Evolutionary conservation across 2,113 vertebrate genomes (phyloP).

Genomic region (Ptilonorhynchus violaceus): DNA sequence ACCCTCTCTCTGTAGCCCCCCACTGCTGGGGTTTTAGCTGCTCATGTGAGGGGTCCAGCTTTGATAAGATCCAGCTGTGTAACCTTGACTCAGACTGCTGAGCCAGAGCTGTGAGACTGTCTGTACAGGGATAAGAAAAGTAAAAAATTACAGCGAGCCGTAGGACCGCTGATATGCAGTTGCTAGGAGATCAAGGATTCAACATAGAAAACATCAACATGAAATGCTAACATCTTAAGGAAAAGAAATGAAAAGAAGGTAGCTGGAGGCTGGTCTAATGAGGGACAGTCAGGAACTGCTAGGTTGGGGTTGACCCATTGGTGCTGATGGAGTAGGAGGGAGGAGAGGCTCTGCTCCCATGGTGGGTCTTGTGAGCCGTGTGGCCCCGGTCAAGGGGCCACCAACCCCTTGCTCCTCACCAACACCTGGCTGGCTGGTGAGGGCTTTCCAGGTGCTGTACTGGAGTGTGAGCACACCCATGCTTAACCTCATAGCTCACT

Average conservation of each 20-base stretch:
- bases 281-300: neutral
- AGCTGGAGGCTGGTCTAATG: neutral
- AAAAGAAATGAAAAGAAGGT: neutral
- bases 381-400: too few species aligned
- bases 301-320: fast-evolving
- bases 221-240: neutral
- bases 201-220: neutral
- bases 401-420: neutral
- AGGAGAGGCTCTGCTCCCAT: neutral
- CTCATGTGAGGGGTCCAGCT: neutral
- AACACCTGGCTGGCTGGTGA: neutral
- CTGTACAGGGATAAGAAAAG: neutral
- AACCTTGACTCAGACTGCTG: neutral
- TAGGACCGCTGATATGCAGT: neutral
- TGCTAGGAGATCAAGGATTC: neutral
- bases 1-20: neutral
- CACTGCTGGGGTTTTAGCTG: neutral
- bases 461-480: fast-evolving
- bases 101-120: neutral
- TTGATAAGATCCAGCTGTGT: neutral
- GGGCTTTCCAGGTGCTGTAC: neutral
- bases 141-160: neutral
- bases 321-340: neutral
- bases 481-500: neutral
- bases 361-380: fast-evolving